Percentiles rank a stretch among this genome's conserved stretches.
These are phyloP conservation scores for Acrobasis suavella DNA, from an alignment of 2,888 invertebrate genomes.

Conservation along the genomic window DNA sequence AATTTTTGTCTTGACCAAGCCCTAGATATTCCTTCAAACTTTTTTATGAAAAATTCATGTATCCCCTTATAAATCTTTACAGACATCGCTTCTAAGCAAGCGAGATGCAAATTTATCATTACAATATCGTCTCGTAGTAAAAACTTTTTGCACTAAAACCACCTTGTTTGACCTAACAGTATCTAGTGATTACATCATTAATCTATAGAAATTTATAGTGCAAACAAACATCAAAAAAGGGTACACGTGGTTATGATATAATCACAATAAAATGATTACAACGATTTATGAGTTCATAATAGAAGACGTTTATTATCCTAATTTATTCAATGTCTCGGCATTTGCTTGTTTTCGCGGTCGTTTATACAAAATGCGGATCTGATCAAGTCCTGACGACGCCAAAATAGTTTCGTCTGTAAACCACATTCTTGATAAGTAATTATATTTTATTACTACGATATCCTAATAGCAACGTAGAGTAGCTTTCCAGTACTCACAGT, in stretches of 20 bases:
- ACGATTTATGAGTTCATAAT: conserved; percentile 13
- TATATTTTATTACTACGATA: neutral
- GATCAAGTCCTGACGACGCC: conserved; percentile 35
- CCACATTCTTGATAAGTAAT: conserved; percentile 12
- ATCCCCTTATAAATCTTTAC: no score
- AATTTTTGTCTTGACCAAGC: no score
- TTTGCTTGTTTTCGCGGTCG: conserved; percentile 16
- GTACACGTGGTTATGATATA: conserved; percentile 3
- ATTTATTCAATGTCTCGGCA: conserved; percentile 6
- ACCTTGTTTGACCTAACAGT: no score
- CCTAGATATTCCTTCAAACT: no score
- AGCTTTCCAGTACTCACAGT: no score
- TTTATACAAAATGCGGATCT: conserved; percentile 35
- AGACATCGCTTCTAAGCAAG: no score
- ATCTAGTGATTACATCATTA: no score
- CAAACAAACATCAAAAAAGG: neutral
- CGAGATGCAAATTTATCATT: no score
- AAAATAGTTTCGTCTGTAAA: conserved; percentile 25
- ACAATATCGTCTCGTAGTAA: no score
- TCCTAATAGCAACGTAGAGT: neutral
- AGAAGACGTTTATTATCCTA: conserved; percentile 13
- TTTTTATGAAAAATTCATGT: no score
- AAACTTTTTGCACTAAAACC: no score
- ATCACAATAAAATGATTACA: neutral
- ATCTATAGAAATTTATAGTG: neutral